Evolutionary conservation across 2,797 vertebrate genomes (phyloP), one percentile per base, ranked within the genome.

Genomic region (Sebastes itinus): DNA sequence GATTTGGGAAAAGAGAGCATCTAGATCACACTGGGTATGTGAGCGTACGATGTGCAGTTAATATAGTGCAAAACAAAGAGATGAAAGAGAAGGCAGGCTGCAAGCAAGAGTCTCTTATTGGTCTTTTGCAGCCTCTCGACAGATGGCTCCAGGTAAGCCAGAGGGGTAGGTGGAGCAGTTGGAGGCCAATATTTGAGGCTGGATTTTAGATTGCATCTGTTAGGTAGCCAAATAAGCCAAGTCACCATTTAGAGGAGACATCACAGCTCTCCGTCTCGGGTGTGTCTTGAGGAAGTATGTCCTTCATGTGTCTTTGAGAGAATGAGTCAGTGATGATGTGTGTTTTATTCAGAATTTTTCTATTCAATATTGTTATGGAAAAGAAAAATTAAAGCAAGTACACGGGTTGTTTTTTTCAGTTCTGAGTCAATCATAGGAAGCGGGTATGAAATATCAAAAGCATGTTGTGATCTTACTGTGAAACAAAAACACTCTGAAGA

Each of bases 121-220:
- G 66, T 82, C 59, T 79, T 80, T 68, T 72, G 65, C 74, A 61
- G 52, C 69, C 55, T 72, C 75, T 74, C 23, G 54, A 84, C 84
- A 91, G 86, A 91, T 87, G 86, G 84, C 72, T 67, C 54, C 72
- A 81, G 78, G 74, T 87, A 54, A 75, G 76, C 65, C 27, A 27
- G 71, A 80, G 62, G 80, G 82, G 77, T 4, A 77, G 77, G 86
- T 78, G 71, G 68, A 91, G 75, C 69, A 54, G 78, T 71, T 73
- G 81, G 80, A 71, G 64, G 46, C 78, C 68, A 70, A 79, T 52
- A 81, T 79, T 60, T 78, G 70, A 76, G 63, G 73, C 58, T 77
- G 72, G 70, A 56, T 85, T 86, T 87, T 38, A 64, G 77, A 78
- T 56, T 30, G 66, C 42, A 75, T 84, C 70, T 84, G 79, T 58